phyloP scores from a whole-genome alignment of 2,888 invertebrate genomes.

The Tinea trinotella region DNA sequence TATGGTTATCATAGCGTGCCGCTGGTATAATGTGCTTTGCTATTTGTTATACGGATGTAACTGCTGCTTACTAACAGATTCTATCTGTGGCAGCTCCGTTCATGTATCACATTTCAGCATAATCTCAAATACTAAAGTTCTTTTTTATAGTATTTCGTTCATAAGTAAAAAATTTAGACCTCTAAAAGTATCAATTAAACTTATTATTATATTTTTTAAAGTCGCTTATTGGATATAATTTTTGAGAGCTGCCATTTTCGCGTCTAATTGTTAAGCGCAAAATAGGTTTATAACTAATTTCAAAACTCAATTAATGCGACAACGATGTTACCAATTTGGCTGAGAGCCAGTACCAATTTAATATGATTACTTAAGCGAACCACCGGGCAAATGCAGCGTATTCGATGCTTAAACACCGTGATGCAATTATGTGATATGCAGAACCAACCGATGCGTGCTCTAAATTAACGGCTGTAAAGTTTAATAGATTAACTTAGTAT shows the following conservation, averaged over 20 bases:
- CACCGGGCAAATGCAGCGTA: slow-evolving; percentile 2
- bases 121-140: too few relatives aligned
- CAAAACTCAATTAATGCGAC: slow-evolving; percentile 20
- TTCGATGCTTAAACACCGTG: background rate
- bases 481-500: too few relatives aligned
- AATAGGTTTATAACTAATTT: slow-evolving; percentile 20
- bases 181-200: too few relatives aligned
- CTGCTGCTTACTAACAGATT: too few relatives aligned
- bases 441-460: background rate
- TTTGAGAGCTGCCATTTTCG: background rate
- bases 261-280: slow-evolving; percentile 10
- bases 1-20: too few relatives aligned
- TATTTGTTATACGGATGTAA: too few relatives aligned
- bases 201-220: background rate
- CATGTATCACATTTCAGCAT: too few relatives aligned
- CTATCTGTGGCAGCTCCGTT: too few relatives aligned
- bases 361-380: slow-evolving; percentile 19
- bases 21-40: too few relatives aligned
- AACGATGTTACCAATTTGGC: slow-evolving; percentile 19
- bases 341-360: slow-evolving; percentile 18
- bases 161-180: too few relatives aligned
- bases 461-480: background rate
- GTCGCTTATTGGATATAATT: background rate
- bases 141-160: too few relatives aligned
- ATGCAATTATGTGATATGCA: slow-evolving; percentile 18